A percentile compares a stretch with the other conserved stretches of the same genome.
Conservation (phyloP, 2,113 vertebrate species). For the Brienomyrus brachyistius region DNA sequence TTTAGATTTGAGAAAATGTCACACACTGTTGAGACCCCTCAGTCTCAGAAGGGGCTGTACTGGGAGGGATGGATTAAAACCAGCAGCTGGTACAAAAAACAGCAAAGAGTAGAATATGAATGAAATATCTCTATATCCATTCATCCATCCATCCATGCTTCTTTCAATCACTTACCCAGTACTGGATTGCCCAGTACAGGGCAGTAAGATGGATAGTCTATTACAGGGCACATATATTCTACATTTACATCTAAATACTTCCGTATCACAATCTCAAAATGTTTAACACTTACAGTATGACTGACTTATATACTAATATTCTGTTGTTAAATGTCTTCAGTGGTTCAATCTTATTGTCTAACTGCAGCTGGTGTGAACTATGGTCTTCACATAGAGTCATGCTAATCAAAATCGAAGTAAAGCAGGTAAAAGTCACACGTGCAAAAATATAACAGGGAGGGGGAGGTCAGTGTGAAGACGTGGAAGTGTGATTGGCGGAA, state of each 20-base stretch:
- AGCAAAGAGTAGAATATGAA: neutral
- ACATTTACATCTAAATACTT: neutral
- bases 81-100: neutral
- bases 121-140: neutral
- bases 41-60: neutral
- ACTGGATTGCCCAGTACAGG: neutral
- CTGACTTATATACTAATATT: neutral
- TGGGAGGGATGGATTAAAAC: neutral
- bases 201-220: neutral
- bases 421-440: neutral
- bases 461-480: neutral
- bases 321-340: neutral
- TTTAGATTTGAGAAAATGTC: neutral
- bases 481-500: neutral
- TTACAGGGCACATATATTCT: neutral
- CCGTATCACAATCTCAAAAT: neutral
- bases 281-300: neutral
- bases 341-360: neutral
- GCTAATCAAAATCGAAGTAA: neutral
- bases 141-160: neutral
- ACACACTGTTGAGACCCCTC: neutral
- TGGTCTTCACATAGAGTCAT: neutral
- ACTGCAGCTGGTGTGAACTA: neutral
- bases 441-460: neutral
- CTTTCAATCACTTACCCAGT: neutral